Percentiles rank a stretch among this genome's conserved stretches.
Conservation (phyloP, 2,888 invertebrate genomes). For the Lasioglossum figueresi region DNA sequence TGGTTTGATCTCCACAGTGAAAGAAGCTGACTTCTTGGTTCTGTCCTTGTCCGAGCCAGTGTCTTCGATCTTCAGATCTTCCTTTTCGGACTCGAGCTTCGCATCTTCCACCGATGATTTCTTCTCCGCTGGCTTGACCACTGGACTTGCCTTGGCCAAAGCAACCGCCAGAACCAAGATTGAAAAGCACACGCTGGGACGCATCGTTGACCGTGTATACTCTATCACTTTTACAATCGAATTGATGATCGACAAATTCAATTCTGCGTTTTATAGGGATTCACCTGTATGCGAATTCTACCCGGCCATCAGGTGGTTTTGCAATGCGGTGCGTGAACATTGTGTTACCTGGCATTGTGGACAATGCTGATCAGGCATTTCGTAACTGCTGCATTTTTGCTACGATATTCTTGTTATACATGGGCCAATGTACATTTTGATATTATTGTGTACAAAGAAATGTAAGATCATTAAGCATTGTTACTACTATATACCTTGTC, state of each 20-base stretch:
- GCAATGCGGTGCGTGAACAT: slow-evolving; percentile 24
- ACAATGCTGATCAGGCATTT: slow-evolving; percentile 19
- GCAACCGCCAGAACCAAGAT: slow-evolving; percentile 5
- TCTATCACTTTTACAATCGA: slow-evolving; percentile 4
- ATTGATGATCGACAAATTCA: slow-evolving; percentile 15
- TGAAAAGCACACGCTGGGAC: slow-evolving; percentile 12
- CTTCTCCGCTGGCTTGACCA: slow-evolving; percentile 21
- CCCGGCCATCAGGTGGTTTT: not conserved
- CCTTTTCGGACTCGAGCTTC: slow-evolving; percentile 14
- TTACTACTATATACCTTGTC: not conserved
- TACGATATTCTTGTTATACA: not conserved
- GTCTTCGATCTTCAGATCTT: slow-evolving; percentile 37
- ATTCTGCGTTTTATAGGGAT: slow-evolving; percentile 47
- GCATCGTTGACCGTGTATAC: slow-evolving; percentile 30
- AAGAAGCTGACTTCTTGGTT: slow-evolving; percentile 32
- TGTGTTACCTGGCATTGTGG: not conserved
- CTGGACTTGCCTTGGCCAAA: slow-evolving; percentile 25
- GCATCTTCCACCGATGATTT: slow-evolving; percentile 27
- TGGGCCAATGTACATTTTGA: not conserved
- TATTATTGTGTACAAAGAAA: not conserved
- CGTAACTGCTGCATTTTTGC: not conserved
- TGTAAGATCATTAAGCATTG: not conserved
- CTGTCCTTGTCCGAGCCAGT: slow-evolving; percentile 42
- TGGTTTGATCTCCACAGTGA: slow-evolving; percentile 41
- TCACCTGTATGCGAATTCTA: not conserved